phyloP scores from a whole-genome alignment of 2,888 invertebrate species.

The Athalia circularis region DNA sequence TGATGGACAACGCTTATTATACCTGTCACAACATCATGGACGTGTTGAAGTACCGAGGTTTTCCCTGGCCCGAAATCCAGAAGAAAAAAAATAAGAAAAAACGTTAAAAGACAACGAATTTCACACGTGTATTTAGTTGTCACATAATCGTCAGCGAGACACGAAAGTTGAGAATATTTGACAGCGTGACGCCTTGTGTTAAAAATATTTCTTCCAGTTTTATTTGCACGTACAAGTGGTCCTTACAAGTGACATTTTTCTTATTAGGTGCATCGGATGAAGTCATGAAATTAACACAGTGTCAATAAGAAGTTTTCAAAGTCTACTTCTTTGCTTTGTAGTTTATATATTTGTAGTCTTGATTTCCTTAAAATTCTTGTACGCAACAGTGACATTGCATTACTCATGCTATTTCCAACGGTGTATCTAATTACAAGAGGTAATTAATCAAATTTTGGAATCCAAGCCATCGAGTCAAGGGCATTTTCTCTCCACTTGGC shows the following conservation, averaged over 20 bases:
- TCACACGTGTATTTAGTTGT: neutral
- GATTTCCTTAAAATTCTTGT: neutral
- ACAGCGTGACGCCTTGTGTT: too few species aligned
- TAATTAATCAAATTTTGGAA: conserved; percentile 23
- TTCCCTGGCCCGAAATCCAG: conserved; percentile 91
- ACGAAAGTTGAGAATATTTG: too few species aligned
- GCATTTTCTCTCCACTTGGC: conserved; percentile 97
- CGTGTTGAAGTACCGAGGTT: conserved; percentile 88
- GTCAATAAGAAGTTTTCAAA: too few species aligned
- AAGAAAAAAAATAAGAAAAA: conserved; percentile 90
- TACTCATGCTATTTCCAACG: neutral
- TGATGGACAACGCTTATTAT: conserved; percentile 96
- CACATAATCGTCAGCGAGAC: too few species aligned
- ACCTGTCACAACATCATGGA: conserved; percentile 96
- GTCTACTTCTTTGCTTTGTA: too few species aligned
- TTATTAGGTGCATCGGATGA: too few species aligned
- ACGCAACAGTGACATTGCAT: neutral
- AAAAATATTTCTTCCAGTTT: too few species aligned
- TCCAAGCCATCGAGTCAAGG: conserved; percentile 76
- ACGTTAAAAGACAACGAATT: conserved; percentile 17
- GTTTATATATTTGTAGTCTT: neutral
- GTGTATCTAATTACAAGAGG: neutral
- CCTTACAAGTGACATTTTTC: too few species aligned
- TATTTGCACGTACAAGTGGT: too few species aligned
- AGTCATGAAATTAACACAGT: too few species aligned